These are phyloP conservation scores for Ctenomys sociabilis DNA, from an alignment of 2,113 vertebrate genomes.

Conservation along the genomic window DNA sequence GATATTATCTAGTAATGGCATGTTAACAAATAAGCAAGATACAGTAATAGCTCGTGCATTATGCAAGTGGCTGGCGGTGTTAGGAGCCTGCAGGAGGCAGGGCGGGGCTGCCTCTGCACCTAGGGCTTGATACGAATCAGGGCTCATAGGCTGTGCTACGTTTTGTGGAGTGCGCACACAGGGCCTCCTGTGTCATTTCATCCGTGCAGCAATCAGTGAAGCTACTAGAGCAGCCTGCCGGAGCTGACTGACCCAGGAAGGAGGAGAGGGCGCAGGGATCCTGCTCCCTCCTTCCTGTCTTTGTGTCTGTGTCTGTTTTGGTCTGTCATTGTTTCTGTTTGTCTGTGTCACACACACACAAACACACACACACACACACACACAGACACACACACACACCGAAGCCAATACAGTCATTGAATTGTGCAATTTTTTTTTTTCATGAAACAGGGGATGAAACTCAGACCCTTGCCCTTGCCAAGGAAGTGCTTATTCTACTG, in stretches of 20 bases:
- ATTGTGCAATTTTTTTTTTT: too few species aligned
- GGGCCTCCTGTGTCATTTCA: background rate
- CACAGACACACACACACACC: background rate
- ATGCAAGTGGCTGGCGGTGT: fast-evolving
- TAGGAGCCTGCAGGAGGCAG: background rate
- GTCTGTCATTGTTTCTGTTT: background rate
- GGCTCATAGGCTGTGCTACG: background rate
- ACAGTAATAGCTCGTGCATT: background rate
- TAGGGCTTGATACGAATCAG: background rate
- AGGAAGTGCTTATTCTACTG: too few species aligned
- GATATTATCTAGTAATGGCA: background rate
- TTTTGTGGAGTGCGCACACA: too few species aligned
- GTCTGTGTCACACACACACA: too few species aligned
- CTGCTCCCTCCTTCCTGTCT: background rate
- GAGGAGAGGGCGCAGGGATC: fast-evolving
- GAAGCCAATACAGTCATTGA: background rate
- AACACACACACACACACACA: too few species aligned
- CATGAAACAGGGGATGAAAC: too few species aligned
- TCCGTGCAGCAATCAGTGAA: background rate
- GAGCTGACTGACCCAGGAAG: background rate
- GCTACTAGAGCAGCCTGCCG: background rate
- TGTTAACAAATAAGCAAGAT: background rate
- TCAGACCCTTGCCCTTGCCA: too few species aligned
- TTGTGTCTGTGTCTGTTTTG: background rate
- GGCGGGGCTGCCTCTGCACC: background rate